Evolutionary conservation across 2,888 invertebrate genomes (phyloP).

Genomic region (Cyclophora albipunctata): DNA sequence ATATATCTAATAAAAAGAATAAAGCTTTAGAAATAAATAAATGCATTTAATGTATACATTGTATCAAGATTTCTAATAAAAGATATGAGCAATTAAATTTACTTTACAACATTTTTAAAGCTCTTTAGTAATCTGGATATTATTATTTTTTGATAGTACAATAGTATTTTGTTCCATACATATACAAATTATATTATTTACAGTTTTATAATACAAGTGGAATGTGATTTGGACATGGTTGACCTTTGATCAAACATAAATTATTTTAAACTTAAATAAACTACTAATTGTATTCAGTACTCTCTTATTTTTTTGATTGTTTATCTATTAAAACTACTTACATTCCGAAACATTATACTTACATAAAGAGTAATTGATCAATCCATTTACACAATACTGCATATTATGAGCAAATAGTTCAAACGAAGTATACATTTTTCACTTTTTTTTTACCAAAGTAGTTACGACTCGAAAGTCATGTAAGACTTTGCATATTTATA

Average conservation of each 20-base stretch:
- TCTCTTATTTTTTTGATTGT: slow-evolving; percentile 33
- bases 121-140: slow-evolving; percentile 48
- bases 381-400: slow-evolving; percentile 57
- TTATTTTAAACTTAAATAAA: slow-evolving; percentile 42
- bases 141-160: slow-evolving; percentile 7
- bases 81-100: slow-evolving; percentile 60
- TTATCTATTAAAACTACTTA: slow-evolving; percentile 23
- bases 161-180: slow-evolving; percentile 3
- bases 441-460: too few species aligned
- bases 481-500: too few species aligned
- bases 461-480: too few species aligned
- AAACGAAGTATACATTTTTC: slow-evolving; percentile 20
- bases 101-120: slow-evolving; percentile 61
- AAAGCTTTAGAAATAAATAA: slow-evolving; percentile 34
- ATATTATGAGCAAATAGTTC: slow-evolving; percentile 46
- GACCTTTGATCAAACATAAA: slow-evolving; percentile 52
- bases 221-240: slow-evolving; percentile 69
- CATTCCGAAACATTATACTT: slow-evolving; percentile 37
- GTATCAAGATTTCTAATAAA: slow-evolving; percentile 30
- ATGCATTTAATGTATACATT: slow-evolving; percentile 38
- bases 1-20: background rate
- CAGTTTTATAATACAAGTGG: slow-evolving; percentile 59
- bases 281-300: slow-evolving; percentile 66
- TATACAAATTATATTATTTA: slow-evolving; percentile 37
- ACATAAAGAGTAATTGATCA: slow-evolving; percentile 49